Evolutionary conservation across 1,140 invertebrate genomes (phyloP), one percentile per base, ranked within the genome.

Genomic region (Drosophila mojavensis): DNA sequence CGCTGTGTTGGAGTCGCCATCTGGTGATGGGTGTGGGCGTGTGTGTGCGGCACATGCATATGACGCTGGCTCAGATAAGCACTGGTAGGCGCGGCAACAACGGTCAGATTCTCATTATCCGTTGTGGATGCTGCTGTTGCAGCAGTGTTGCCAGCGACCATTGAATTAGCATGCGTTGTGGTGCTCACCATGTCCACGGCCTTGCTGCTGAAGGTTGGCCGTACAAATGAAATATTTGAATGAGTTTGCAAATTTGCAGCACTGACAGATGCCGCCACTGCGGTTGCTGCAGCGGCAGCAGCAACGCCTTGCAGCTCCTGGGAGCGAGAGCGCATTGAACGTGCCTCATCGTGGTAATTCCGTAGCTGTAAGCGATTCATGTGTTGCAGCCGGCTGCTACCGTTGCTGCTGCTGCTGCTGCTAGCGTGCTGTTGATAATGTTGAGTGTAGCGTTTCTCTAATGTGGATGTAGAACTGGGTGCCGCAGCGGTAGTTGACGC

Each of bases 121-220:
- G 67, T 43, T 15, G 62, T 43, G 0, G 60, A 58, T 7, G 56
- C 61, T 10, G 62, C 39, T 5, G 48, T 48, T 10, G 56, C 61
- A 10, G 54, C 39, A n/a, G 39, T 48, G 13, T 67, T 72, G 7
- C 64, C 36, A 48, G 39, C 47, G 11, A 75, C 30, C 0, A 50
- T 47, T 13, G 51, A 55, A 33, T 65, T 66, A 1, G 45, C 74
- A 50, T 91, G 82, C 17, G 90, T 91, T 24, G 90, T 91, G 5
- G 90, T 91, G 56, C 90, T 91, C 4, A 91, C 90, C 55, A 91
- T 66, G 47, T 89, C 84, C 5, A 90, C 80, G 7, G 90, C 69
- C 26, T 91, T 91, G 63, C 78, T 78, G 48, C 76, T 79, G 33
- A 90, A 90, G 1, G 90, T 91, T 7, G 90, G 90, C 15, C 90